Conservation (phyloP, 2,888 invertebrate genomes). For the Gryllus longicercus region DNA sequence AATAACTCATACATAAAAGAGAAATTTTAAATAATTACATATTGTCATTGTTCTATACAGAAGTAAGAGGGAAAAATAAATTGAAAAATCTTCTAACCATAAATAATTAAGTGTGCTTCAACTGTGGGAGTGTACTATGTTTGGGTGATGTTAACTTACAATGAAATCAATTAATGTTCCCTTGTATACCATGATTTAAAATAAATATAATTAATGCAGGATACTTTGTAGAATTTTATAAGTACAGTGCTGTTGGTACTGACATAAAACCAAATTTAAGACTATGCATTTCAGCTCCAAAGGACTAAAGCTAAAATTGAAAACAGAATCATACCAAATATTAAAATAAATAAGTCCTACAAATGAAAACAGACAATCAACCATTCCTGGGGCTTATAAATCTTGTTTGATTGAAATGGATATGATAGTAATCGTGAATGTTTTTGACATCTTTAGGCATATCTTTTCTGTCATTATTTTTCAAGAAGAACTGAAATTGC, state of each 20-base stretch:
- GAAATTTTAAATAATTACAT: background rate
- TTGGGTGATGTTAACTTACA: background rate
- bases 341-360: background rate
- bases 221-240: constrained; percentile 11
- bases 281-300: background rate
- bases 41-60: background rate
- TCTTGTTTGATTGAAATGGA: constrained; percentile 1
- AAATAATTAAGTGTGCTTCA: constrained; percentile 2
- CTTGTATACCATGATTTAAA: background rate
- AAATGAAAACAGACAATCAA: background rate
- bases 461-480: background rate
- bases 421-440: background rate
- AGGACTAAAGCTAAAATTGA: background rate
- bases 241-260: constrained; percentile 8
- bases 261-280: constrained; percentile 4
- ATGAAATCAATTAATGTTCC: background rate
- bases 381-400: background rate
- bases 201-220: background rate
- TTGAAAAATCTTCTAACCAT: background rate
- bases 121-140: background rate
- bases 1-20: background rate
- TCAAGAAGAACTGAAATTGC: background rate
- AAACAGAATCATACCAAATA: background rate
- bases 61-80: constrained; percentile 2
- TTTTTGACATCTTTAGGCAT: background rate